Percentiles rank a stretch among this genome's conserved stretches.
These are phyloP conservation scores for Psilopogon haemacephalus DNA, from an alignment of 2,113 vertebrate genomes.

Conservation along the genomic window DNA sequence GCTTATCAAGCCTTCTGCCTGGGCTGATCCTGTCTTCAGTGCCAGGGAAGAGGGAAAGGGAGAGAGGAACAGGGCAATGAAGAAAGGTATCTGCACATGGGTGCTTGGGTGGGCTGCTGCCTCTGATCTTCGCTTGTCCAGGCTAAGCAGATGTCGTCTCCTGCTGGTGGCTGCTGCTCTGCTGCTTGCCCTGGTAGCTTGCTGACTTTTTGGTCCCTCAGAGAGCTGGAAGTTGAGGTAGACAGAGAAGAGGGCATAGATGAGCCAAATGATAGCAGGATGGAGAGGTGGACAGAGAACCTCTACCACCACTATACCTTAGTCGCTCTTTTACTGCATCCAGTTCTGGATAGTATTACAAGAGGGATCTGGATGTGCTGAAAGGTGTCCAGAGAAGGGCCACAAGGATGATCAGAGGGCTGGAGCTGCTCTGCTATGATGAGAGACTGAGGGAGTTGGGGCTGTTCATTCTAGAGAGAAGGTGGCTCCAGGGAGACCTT, in stretches of 20 bases:
- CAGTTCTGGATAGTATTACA: background rate
- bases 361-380: no score
- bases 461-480: no score
- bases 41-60: no score
- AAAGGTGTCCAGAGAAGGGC: no score
- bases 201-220: background rate
- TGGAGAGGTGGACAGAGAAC: background rate
- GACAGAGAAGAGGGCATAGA: background rate
- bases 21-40: background rate
- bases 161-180: background rate
- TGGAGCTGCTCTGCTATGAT: no score
- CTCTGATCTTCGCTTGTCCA: background rate
- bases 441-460: no score
- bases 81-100: background rate
- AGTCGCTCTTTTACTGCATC: background rate
- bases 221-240: background rate
- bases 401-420: no score
- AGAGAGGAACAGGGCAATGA: background rate
- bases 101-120: background rate
- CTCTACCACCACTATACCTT: fast-evolving
- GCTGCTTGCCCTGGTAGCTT: background rate
- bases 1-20: background rate
- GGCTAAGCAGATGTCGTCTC: background rate
- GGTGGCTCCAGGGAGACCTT: no score
- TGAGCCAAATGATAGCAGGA: fast-evolving